Percentiles rank a stretch among this genome's conserved stretches.
These are phyloP conservation scores for Limnephilus marmoratus DNA, from an alignment of 2,888 invertebrate species.

Conservation along the genomic window DNA sequence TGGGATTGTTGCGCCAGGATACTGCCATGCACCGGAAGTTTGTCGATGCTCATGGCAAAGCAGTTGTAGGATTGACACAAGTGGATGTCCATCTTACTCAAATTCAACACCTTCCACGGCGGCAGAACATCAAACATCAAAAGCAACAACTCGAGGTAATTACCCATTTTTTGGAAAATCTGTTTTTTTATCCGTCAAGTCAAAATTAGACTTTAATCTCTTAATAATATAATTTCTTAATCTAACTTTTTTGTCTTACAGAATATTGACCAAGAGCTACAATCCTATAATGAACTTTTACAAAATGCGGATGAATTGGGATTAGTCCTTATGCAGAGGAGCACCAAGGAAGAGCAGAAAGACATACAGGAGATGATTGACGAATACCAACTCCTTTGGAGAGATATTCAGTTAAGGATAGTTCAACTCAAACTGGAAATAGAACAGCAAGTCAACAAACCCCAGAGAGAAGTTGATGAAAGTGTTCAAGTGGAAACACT, in stretches of 20 bases:
- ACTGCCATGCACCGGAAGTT: constrained; percentile 82
- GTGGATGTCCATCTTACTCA: constrained; percentile 85
- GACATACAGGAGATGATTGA: constrained; percentile 80
- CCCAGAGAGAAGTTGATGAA: constrained; percentile 76
- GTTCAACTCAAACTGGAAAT: constrained; percentile 73
- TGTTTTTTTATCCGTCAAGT: not conserved
- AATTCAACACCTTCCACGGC: constrained; percentile 79
- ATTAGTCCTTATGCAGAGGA: constrained; percentile 78
- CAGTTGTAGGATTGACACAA: constrained; percentile 83
- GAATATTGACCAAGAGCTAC: constrained; percentile 77
- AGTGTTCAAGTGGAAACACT: constrained; percentile 85
- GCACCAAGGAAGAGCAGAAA: constrained; percentile 77
- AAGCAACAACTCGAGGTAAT: constrained; percentile 74
- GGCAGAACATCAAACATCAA: constrained; percentile 72
- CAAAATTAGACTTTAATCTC: not conserved
- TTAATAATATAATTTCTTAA: not conserved
- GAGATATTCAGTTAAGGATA: constrained; percentile 78
- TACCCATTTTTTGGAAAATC: not conserved
- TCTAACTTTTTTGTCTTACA: constrained; percentile 67
- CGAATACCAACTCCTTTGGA: constrained; percentile 82
- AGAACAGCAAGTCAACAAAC: constrained; percentile 69
- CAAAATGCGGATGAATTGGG: constrained; percentile 80
- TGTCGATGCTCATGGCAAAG: constrained; percentile 83
- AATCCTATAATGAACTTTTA: constrained; percentile 75
- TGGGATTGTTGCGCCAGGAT: constrained; percentile 78